Conservation (phyloP, 1,140 invertebrate species). For the Drosophila bifasciata region DNA sequence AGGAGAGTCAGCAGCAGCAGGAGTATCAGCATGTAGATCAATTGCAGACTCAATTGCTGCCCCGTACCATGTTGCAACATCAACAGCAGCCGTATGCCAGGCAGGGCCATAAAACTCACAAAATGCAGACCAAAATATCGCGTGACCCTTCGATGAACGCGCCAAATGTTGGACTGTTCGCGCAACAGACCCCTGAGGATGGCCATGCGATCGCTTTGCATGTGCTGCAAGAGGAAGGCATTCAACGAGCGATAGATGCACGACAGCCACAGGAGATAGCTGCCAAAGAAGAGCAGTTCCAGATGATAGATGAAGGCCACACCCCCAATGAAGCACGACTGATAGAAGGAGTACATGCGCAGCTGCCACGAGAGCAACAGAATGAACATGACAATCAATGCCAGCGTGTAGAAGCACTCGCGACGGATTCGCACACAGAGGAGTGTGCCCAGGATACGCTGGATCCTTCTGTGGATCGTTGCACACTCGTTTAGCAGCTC, state of each 20-base stretch:
- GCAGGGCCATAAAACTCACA: slow-evolving; percentile 34
- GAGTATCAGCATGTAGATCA: slow-evolving; percentile 21
- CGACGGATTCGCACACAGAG: slow-evolving; percentile 43
- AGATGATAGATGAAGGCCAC: slow-evolving; percentile 50
- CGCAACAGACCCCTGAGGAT: slow-evolving; percentile 22
- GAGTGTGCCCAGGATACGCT: slow-evolving; percentile 31
- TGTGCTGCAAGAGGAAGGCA: slow-evolving; percentile 41
- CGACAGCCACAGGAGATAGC: slow-evolving; percentile 59
- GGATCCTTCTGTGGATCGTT: slow-evolving; percentile 20
- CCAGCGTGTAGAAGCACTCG: slow-evolving; percentile 34
- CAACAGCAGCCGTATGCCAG: not conserved
- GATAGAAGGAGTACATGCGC: slow-evolving; percentile 52
- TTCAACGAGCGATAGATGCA: slow-evolving; percentile 52
- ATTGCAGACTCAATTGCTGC: slow-evolving; percentile 4
- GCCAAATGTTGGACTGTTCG: slow-evolving; percentile 33
- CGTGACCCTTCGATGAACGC: slow-evolving; percentile 27
- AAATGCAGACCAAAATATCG: slow-evolving; percentile 51
- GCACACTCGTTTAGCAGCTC: slow-evolving; percentile 48
- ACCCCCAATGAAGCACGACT: slow-evolving; percentile 49
- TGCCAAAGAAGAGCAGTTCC: slow-evolving; percentile 55
- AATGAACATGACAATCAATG: slow-evolving; percentile 32
- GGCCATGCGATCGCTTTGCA: slow-evolving; percentile 30
- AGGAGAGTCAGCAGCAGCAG: slow-evolving; percentile 24
- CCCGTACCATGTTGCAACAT: not conserved
- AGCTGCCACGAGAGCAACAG: slow-evolving; percentile 41